A percentile compares a stretch with the other conserved stretches of the same genome.
phyloP scores from a whole-genome alignment of 2,113 vertebrate species.

The Jaculus jaculus region DNA sequence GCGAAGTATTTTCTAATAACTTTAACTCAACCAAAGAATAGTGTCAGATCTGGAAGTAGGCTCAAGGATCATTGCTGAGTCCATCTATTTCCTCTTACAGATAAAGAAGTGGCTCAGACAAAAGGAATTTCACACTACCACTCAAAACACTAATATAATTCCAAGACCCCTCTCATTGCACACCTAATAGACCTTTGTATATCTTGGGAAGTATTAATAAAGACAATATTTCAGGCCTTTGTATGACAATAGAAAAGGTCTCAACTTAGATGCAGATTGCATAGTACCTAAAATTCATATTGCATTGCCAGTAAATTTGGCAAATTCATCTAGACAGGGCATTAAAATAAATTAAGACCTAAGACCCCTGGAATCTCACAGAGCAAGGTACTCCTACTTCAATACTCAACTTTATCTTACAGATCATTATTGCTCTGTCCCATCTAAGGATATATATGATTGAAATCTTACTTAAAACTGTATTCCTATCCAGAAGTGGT shows the following conservation, averaged over 20 bases:
- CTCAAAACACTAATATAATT: neutral
- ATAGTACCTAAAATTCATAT: neutral
- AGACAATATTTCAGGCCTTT: neutral
- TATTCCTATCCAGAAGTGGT: neutral
- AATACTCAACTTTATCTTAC: constrained; percentile 3
- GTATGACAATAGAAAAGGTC: constrained; percentile 6
- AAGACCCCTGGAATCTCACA: neutral
- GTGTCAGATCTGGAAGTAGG: neutral
- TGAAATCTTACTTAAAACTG: constrained; percentile 11
- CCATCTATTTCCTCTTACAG: neutral
- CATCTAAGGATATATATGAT: neutral
- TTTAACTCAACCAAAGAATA: neutral
- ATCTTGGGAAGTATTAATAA: constrained; percentile 5
- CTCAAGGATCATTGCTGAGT: neutral
- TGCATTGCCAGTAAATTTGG: neutral
- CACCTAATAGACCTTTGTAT: neutral
- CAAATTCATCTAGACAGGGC: constrained; percentile 19
- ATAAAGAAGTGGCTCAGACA: neutral
- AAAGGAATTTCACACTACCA: neutral
- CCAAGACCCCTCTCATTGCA: constrained; percentile 13
- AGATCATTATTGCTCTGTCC: neutral
- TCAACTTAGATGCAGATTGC: neutral
- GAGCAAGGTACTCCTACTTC: neutral
- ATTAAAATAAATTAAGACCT: constrained; percentile 32
- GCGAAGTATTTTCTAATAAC: constrained; percentile 5